phyloP scores from a whole-genome alignment of 2,113 vertebrate species.

The Nothoprocta perdicaria region DNA sequence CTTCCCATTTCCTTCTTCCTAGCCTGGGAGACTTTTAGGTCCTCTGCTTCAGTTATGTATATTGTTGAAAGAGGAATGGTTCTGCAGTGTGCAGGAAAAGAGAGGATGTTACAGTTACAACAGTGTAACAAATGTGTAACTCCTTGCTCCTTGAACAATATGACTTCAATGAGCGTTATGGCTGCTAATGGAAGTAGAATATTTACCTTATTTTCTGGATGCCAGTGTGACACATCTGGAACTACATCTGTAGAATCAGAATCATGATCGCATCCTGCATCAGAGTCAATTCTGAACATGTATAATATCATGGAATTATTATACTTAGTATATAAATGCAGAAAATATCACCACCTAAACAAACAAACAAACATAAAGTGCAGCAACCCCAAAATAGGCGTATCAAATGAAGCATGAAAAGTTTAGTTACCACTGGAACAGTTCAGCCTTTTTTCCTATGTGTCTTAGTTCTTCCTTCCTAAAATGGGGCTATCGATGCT shows the following conservation, averaged over 20 bases:
- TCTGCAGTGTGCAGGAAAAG: neutral
- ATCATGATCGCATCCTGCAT: neutral
- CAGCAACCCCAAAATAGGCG: neutral
- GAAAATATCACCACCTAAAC: neutral
- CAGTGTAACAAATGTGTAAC: neutral
- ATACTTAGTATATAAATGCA: fast-evolving
- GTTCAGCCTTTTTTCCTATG: neutral
- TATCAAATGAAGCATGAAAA: neutral
- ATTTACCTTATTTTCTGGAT: neutral
- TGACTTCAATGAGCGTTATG: neutral
- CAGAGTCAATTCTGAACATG: fast-evolving
- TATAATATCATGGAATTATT: neutral
- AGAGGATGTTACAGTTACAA: neutral
- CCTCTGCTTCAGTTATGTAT: neutral
- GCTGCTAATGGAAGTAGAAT: neutral
- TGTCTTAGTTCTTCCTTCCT: neutral
- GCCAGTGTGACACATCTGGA: neutral
- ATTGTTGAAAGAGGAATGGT: neutral
- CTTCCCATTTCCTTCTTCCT: neutral
- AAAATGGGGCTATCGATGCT: neutral
- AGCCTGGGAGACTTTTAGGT: neutral
- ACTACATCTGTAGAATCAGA: neutral
- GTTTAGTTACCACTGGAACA: neutral
- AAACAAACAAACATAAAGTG: fast-evolving
- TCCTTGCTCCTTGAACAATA: neutral